phyloP scores from a whole-genome alignment of 2,113 vertebrate genomes.

The Scomber japonicus region DNA sequence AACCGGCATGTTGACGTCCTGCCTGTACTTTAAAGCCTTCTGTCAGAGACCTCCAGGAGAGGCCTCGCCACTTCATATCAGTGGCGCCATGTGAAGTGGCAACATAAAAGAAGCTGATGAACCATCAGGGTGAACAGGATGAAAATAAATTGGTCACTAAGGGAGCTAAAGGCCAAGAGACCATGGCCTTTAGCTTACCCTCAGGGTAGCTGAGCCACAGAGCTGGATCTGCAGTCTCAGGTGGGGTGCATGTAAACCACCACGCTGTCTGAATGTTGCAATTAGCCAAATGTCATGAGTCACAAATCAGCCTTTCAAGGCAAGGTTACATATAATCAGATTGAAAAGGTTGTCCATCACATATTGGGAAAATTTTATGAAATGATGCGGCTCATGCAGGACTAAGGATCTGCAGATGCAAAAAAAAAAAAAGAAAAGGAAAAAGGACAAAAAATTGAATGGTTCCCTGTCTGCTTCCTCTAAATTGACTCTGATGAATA shows the following conservation, averaged over 20 bases:
- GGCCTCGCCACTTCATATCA: constrained; percentile 11
- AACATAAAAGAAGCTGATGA: constrained; percentile 34
- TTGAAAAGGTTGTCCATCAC: constrained; percentile 67
- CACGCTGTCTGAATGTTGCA: constrained; percentile 55
- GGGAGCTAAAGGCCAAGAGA: constrained; percentile 67
- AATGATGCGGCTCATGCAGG: constrained; percentile 12
- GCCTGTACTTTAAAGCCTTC: constrained; percentile 7
- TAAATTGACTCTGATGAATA: not conserved
- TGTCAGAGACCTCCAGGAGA: constrained; percentile 37
- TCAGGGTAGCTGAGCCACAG: constrained; percentile 47
- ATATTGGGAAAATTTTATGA: constrained; percentile 41
- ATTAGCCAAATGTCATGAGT: constrained; percentile 78
- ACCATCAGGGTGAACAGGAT: constrained; percentile 59
- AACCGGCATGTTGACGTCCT: not conserved
- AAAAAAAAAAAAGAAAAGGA: not conserved
- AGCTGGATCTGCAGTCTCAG: constrained; percentile 28
- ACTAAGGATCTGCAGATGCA: not conserved
- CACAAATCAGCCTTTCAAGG: constrained; percentile 54
- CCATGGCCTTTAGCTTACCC: constrained; percentile 62
- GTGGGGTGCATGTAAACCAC: constrained; percentile 48
- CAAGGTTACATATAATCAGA: constrained; percentile 58
- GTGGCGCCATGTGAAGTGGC: constrained; percentile 36
- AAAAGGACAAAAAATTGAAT: not conserved
- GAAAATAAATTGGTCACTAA: constrained; percentile 78
- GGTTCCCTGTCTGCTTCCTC: not conserved